Conservation (phyloP, 2,888 invertebrate species). For the Gastracanthus pulcherrimus region DNA sequence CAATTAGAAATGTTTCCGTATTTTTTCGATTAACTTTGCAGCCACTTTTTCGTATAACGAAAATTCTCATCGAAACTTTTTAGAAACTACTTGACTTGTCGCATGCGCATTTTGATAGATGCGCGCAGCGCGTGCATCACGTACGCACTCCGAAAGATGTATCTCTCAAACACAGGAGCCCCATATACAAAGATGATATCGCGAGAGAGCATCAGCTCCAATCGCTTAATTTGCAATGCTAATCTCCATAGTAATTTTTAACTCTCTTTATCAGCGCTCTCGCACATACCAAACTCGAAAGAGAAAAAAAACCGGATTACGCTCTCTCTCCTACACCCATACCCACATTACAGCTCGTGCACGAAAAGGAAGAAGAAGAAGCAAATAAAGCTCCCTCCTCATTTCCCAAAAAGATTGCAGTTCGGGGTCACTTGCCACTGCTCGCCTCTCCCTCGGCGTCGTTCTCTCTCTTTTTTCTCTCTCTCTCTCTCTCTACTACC, state of each 20-base stretch:
- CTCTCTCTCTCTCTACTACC: background rate
- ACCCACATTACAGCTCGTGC: background rate
- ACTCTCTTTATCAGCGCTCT: constrained; percentile 44
- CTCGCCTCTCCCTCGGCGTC: background rate
- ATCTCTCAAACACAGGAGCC: constrained; percentile 6
- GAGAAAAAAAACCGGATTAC: constrained; percentile 57
- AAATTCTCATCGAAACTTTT: no score
- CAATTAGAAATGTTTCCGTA: no score
- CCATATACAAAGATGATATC: constrained; percentile 32
- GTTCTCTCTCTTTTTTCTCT: background rate
- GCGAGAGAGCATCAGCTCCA: background rate
- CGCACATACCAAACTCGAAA: constrained; percentile 51
- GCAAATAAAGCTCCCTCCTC: constrained; percentile 49
- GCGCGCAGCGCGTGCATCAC: background rate
- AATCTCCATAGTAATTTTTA: constrained; percentile 49
- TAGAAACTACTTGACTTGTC: background rate
- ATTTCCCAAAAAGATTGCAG: constrained; percentile 54
- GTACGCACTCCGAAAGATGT: background rate
- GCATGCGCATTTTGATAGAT: background rate
- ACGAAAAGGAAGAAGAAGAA: no score
- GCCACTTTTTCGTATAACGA: no score
- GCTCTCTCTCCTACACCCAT: background rate
- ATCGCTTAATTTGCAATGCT: constrained; percentile 44
- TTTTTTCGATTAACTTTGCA: no score
- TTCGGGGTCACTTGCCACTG: constrained; percentile 18